A percentile compares a stretch with the other conserved stretches of the same genome.
phyloP scores from a whole-genome alignment of 2,888 invertebrate species.

The Aphidoletes aphidimyza region DNA sequence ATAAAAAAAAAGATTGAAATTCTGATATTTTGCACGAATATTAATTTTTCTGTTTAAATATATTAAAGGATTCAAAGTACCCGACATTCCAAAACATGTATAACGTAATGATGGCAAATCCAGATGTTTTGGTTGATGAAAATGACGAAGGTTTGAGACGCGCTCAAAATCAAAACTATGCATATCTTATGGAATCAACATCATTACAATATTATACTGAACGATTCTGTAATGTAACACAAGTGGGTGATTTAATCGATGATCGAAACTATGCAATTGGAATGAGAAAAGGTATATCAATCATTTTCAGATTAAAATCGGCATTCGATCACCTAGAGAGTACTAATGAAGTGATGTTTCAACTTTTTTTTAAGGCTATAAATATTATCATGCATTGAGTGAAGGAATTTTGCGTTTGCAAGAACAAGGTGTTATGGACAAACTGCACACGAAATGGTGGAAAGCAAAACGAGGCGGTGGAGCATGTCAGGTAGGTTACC shows the following conservation, averaged over 20 bases:
- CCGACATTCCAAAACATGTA: constrained; percentile 84
- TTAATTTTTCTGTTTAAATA: constrained; percentile 28
- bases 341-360: constrained; percentile 3
- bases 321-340: too few relatives aligned
- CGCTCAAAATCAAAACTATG: constrained; percentile 70
- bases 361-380: background rate
- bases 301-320: background rate
- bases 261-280: constrained; percentile 81
- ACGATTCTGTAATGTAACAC: constrained; percentile 73
- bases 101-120: constrained; percentile 66
- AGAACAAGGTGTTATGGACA: constrained; percentile 81
- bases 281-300: constrained; percentile 71
- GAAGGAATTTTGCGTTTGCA: constrained; percentile 85
- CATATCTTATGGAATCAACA: constrained; percentile 83
- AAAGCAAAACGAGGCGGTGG: constrained; percentile 82
- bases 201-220: constrained; percentile 80
- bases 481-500: constrained; percentile 76
- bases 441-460: constrained; percentile 91
- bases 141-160: background rate
- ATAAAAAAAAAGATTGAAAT: too few relatives aligned
- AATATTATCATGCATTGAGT: constrained; percentile 68
- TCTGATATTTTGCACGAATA: constrained; percentile 54
- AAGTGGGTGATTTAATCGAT: constrained; percentile 73
- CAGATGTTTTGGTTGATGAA: constrained; percentile 74
- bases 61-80: constrained; percentile 77